Conservation (phyloP, 2,797 vertebrate genomes). For the Cossypha heuglini region DNA sequence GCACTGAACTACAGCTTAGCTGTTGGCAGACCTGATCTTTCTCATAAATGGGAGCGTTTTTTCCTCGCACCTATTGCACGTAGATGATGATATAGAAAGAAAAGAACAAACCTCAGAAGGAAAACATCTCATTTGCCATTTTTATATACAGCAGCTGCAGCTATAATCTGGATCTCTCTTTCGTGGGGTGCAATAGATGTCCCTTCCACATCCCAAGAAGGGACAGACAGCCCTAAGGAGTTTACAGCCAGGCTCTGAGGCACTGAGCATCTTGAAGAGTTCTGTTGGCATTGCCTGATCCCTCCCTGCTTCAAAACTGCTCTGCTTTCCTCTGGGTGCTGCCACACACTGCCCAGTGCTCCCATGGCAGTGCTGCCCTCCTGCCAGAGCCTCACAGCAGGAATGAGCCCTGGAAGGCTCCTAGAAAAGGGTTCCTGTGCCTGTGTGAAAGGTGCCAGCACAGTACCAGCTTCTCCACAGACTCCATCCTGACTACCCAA, state of each 20-base stretch:
- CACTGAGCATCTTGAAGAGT: accelerated
- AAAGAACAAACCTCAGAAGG: neutral
- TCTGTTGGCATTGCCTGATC: neutral
- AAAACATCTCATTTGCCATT: neutral
- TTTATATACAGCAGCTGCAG: neutral
- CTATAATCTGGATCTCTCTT: neutral
- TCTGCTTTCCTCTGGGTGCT: neutral
- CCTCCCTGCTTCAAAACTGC: neutral
- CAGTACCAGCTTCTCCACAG: neutral
- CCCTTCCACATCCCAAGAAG: neutral
- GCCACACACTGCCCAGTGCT: neutral
- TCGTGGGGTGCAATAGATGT: neutral
- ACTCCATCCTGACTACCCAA: neutral
- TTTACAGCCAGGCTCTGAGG: neutral
- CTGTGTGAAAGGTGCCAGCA: neutral
- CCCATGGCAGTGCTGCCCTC: neutral
- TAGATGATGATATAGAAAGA: neutral
- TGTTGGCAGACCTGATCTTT: neutral
- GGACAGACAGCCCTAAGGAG: neutral
- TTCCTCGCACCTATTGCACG: accelerated
- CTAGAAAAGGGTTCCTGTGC: accelerated
- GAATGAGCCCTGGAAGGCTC: neutral
- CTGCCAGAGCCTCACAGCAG: neutral
- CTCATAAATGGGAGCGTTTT: accelerated
- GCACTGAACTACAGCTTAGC: neutral